phyloP scores from a whole-genome alignment of 2,888 invertebrate genomes.

The Pteria penguin region DNA sequence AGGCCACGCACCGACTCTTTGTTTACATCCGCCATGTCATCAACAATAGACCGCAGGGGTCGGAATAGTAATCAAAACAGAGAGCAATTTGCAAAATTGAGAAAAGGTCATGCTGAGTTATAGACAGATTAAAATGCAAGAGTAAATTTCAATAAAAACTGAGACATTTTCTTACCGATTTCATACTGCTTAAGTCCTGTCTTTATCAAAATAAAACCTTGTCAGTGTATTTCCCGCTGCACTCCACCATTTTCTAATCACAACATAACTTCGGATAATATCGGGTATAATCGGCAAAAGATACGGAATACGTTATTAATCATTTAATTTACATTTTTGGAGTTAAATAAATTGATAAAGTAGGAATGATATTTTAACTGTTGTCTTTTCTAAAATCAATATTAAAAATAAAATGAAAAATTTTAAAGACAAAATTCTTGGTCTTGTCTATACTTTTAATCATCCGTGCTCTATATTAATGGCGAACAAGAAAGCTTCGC shows the following conservation, averaged over 20 bases:
- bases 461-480: too few species aligned
- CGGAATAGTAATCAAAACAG: conserved; percentile 12
- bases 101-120: not conserved
- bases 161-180: not conserved
- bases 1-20: conserved; percentile 42
- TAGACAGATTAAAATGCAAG: not conserved
- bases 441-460: too few species aligned
- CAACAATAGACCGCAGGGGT: conserved; percentile 21
- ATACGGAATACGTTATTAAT: too few species aligned
- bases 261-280: too few species aligned
- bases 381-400: too few species aligned
- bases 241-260: not conserved
- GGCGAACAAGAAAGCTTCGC: too few species aligned
- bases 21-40: conserved; percentile 57
- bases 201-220: not conserved
- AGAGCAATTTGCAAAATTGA: conserved; percentile 18
- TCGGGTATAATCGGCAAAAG: too few species aligned
- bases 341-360: too few species aligned
- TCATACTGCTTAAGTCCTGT: not conserved
- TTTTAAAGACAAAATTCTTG: too few species aligned
- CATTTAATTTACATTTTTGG: too few species aligned
- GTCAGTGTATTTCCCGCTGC: not conserved
- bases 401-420: too few species aligned
- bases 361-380: too few species aligned
- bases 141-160: not conserved